Evolutionary conservation across 2,888 invertebrate species (phyloP), one percentile per base, ranked within the genome.

Genomic region (Melanchra persicariae): DNA sequence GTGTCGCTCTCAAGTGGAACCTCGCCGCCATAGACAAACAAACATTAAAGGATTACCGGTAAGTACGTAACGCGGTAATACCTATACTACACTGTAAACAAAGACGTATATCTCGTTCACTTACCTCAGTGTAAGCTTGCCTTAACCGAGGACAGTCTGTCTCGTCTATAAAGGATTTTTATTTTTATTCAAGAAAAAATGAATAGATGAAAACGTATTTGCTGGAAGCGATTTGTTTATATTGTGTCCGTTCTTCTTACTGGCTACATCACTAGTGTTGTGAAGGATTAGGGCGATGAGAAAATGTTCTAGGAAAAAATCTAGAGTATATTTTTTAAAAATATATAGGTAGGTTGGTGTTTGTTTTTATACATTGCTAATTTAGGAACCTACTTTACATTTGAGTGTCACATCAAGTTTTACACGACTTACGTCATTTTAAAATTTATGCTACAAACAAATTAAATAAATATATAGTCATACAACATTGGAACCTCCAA

Each of bases 251-350:
- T 64, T 45, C 22, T 37, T 47, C 45, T 43, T 37, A 57, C 55
- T 30, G 43, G 90, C 85, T 82, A 87, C 85, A 86, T 83, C 85
- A 81, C 86, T 60, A 85, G 88, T 89, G 87, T 85, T 88, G 86
- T 87, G 85, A 83, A 89, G 89, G 49, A 89, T 91, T 90, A 91
- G 85, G 91, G 92, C 91, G 88, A 94, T 94, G 93, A 93, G 90
- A 93, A 93, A 90, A 90, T 89, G 86, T 89, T 90, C 82, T 77
- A 91, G 89, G 84, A 91, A 90, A 88, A 93, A 90, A 87, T 76
- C 87, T 77, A 88, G 82, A 77, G 87, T 87, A 78, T 88, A 82
- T 87, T 89, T 89, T 71, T 63, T 74, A 74, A 91, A 67, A 52
- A 79, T 90, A 89, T 85, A 90, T 86, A 93, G 93, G 93, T 93